Conservation (phyloP, 2,888 invertebrate genomes). For the Pseudococcus longispinus region DNA sequence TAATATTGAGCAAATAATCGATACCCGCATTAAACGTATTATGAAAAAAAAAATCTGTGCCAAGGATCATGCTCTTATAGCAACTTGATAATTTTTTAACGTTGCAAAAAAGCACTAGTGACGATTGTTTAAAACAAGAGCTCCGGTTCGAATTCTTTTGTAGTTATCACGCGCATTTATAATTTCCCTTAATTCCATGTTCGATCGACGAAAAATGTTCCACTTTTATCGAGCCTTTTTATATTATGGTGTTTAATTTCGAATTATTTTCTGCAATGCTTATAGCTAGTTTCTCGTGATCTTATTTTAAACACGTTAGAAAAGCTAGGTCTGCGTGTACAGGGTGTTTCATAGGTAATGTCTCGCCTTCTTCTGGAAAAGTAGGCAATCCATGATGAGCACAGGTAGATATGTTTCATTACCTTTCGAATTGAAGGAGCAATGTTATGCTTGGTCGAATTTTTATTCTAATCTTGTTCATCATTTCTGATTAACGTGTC, state of each 20-base stretch:
- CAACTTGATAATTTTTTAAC: slow-evolving; percentile 32
- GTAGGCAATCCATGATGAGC: no score
- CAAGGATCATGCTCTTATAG: slow-evolving; percentile 17
- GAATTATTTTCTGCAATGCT: background rate
- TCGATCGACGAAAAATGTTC: slow-evolving; percentile 18
- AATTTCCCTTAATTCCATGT: slow-evolving; percentile 22
- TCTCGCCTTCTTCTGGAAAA: no score
- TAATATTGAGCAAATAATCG: slow-evolving; percentile 21
- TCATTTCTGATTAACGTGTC: no score
- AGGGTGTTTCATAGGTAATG: no score
- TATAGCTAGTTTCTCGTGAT: background rate
- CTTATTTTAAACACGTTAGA: background rate
- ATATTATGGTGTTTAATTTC: background rate
- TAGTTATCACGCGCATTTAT: slow-evolving; percentile 38
- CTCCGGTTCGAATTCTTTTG: slow-evolving; percentile 34
- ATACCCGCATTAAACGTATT: slow-evolving; percentile 16
- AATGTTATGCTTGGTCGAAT: no score
- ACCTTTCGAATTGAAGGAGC: no score
- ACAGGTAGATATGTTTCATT: no score
- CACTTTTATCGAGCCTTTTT: slow-evolving; percentile 19
- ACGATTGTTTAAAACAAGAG: slow-evolving; percentile 38
- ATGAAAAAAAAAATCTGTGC: slow-evolving; percentile 1
- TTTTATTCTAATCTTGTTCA: no score
- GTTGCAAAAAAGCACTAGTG: background rate
- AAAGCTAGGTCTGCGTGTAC: no score